Conservation (phyloP, 2,888 invertebrate species). For the Phytoseiulus persimilis region DNA sequence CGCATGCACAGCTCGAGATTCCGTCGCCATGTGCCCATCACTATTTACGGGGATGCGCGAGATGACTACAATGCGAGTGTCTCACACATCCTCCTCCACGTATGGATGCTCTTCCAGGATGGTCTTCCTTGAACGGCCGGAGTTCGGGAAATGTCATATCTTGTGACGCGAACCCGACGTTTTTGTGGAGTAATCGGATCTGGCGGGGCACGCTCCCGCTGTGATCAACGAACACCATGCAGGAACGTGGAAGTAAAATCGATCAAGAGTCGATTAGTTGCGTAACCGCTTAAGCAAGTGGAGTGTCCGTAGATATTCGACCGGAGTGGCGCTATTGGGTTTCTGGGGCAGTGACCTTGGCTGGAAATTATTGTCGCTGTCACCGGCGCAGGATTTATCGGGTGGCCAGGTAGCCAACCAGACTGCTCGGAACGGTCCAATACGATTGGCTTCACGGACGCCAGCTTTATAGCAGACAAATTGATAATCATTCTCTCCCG, state of each 20-base stretch:
- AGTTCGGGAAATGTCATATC: too few relatives aligned
- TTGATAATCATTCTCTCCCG: background rate
- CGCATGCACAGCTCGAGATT: too few relatives aligned
- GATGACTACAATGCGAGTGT: too few relatives aligned
- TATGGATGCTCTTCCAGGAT: too few relatives aligned
- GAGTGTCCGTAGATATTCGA: background rate
- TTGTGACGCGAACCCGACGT: too few relatives aligned
- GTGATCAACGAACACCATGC: background rate
- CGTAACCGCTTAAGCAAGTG: background rate
- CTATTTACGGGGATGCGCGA: too few relatives aligned
- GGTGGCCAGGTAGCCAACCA: background rate
- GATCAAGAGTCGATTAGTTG: slow-evolving; percentile 7
- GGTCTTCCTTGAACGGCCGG: too few relatives aligned
- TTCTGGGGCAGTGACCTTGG: background rate
- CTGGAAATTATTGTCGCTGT: background rate
- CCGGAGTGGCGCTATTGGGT: background rate
- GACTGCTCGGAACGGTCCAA: background rate
- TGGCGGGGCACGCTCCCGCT: background rate
- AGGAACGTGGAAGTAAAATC: background rate
- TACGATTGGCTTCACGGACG: background rate
- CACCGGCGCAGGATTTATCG: background rate
- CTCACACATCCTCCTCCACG: too few relatives aligned
- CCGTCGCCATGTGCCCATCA: too few relatives aligned
- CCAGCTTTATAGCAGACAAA: background rate
- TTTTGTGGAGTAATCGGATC: background rate